A percentile compares a stretch with the other conserved stretches of the same genome.
phyloP scores from a whole-genome alignment of 2,888 invertebrate species.

The Neoitamus cyanurus region DNA sequence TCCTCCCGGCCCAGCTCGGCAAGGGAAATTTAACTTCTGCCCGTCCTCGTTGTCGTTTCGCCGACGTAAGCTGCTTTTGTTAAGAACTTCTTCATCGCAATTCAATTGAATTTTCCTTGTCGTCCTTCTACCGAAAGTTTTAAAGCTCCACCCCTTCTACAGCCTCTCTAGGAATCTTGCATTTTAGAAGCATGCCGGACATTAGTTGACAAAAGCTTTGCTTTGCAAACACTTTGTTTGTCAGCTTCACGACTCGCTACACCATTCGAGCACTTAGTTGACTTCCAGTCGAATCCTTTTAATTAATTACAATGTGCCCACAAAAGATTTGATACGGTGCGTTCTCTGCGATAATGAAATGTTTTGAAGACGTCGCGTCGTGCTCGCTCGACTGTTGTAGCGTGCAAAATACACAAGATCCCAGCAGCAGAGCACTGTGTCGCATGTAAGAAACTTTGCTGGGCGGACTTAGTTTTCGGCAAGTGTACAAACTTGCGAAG shows the following conservation, averaged over 20 bases:
- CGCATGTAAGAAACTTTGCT: neutral
- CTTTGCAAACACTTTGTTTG: neutral
- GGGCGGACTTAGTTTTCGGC: neutral
- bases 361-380: neutral
- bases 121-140: neutral
- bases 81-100: neutral
- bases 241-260: neutral
- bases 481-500: neutral
- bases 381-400: neutral
- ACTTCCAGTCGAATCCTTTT: neutral
- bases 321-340: neutral
- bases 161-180: neutral
- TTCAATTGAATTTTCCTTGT: neutral
- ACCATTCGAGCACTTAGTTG: neutral
- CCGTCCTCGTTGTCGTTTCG: neutral
- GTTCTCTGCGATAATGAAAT: neutral
- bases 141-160: neutral
- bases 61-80: neutral
- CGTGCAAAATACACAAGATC: neutral
- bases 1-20: too few relatives aligned
- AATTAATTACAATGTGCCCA: conserved; percentile 29
- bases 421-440: neutral
- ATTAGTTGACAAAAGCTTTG: neutral
- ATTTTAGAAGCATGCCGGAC: neutral
- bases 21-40: neutral